A percentile compares a stretch with the other conserved stretches of the same genome.
phyloP scores from a whole-genome alignment of 2,113 vertebrate genomes.

The Syrmaticus mikado region DNA sequence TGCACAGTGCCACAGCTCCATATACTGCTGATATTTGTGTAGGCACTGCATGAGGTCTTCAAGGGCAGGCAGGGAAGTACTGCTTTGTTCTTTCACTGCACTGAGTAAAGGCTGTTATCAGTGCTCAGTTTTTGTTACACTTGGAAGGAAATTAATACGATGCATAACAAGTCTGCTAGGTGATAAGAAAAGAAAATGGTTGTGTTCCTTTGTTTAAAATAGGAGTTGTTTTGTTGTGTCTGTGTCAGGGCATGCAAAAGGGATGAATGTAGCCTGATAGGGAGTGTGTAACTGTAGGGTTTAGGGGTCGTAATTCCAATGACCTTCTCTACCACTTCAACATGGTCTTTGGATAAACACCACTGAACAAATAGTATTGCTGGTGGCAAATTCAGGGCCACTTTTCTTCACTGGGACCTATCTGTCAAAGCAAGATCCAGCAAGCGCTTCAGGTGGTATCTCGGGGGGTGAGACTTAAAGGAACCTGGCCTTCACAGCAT shows the following conservation, averaged over 20 bases:
- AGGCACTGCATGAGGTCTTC: neutral
- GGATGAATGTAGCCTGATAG: neutral
- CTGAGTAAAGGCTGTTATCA: neutral
- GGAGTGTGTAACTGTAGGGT: fast-evolving
- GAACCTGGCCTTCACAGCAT: neutral
- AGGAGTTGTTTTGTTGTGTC: neutral
- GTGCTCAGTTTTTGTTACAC: neutral
- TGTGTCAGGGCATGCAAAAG: neutral
- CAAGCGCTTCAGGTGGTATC: neutral
- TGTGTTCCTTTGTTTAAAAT: neutral
- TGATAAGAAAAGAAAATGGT: neutral
- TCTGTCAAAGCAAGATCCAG: neutral
- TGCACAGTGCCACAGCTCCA: neutral
- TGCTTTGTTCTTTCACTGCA: neutral
- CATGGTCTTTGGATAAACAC: neutral
- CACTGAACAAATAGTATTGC: neutral
- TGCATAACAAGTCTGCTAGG: neutral
- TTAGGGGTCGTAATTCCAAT: neutral
- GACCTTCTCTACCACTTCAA: neutral
- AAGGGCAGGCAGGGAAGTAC: constrained; percentile 7
- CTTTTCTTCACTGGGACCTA: neutral
- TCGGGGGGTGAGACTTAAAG: neutral
- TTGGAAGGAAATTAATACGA: neutral
- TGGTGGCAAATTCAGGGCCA: neutral
- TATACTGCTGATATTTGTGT: neutral